Base-by-base conservation (phyloP, 2,113 vertebrate species). In the Sturnus vulgaris region DNA sequence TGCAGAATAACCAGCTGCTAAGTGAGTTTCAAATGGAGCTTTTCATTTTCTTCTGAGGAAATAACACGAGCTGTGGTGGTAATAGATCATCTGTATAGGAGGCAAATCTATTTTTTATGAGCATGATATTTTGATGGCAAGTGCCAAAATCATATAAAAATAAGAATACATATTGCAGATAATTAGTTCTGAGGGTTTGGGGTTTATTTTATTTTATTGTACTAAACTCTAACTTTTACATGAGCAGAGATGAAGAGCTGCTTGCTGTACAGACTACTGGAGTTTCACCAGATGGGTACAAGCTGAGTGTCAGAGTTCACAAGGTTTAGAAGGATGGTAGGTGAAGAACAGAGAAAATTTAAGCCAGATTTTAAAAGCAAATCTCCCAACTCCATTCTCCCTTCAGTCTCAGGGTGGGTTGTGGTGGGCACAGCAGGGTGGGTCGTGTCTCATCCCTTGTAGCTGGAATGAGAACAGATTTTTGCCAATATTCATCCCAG, bases 11-110 rank as follows among this genome's bases (percentile, higher is more conserved):
- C 92, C 82, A 94, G 95, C 92, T 97, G 95, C 93, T 94, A 96
- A 96, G 93, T 92, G 92, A 95, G 88, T 88, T 96, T 93, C 93
- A 95, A 93, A 96, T 95, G 86, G 92, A 93, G 95, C 90, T 95
- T 97, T 97, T 97, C 90, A 94, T 95, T 97, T 96, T 94, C 86
- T 96, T 85, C 88, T 42, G 95, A 93, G 90, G 80, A 95, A 96
- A 96, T 96, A 94, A 88, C 90, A 68, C 0, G 50, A 90, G 83
- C 95, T 65, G 72, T 60, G 81, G 69, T 88, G 61, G 93, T 83
- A 92, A 95, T 96, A 96, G 82, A 94, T 97, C 92, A 92, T 96
- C 81, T 94, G 61, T 86, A 96, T 37, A 86, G 90, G 72, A 96
- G 77, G 72, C 83, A 94, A 92, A 96, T 96, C 76, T 94, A 39